phyloP scores from a whole-genome alignment of 2,797 vertebrate species.

The Aulostomus chinensis region DNA sequence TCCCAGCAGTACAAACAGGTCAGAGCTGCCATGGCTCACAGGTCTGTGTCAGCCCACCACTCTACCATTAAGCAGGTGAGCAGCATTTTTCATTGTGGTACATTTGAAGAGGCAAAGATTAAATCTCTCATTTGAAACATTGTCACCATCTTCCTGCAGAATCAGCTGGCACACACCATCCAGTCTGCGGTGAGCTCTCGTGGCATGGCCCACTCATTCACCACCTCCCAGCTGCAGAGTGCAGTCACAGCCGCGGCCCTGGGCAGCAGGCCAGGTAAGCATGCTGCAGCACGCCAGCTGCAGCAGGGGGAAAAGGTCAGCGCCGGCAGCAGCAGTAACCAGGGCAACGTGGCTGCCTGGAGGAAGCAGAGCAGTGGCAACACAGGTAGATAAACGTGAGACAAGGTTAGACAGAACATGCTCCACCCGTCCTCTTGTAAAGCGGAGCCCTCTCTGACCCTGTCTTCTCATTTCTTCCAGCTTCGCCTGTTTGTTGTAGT shows the following conservation, averaged over 20 bases:
- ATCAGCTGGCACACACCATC: conserved; percentile 86
- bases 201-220: conserved; percentile 86
- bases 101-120: not conserved
- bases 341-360: conserved; percentile 83
- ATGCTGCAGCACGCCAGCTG: conserved; percentile 85
- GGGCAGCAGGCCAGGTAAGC: conserved; percentile 88
- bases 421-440: not conserved
- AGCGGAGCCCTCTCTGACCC: conserved; percentile 5
- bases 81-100: not conserved
- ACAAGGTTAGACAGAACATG: conserved; percentile 2
- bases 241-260: conserved; percentile 83
- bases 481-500: not conserved
- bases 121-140: not conserved
- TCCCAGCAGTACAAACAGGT: conserved; percentile 82
- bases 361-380: conserved; percentile 89
- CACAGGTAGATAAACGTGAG: conserved; percentile 81
- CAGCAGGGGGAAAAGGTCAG: conserved; percentile 85
- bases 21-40: conserved; percentile 77
- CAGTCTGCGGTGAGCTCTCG: conserved; percentile 78
- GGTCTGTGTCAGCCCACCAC: conserved; percentile 83
- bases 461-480: not conserved
- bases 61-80: conserved; percentile 88
- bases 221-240: conserved; percentile 90
- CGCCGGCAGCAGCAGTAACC: conserved; percentile 77
- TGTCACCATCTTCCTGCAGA: conserved; percentile 57